Conservation (phyloP, 2,113 vertebrate genomes). For the Caranx ignobilis region DNA sequence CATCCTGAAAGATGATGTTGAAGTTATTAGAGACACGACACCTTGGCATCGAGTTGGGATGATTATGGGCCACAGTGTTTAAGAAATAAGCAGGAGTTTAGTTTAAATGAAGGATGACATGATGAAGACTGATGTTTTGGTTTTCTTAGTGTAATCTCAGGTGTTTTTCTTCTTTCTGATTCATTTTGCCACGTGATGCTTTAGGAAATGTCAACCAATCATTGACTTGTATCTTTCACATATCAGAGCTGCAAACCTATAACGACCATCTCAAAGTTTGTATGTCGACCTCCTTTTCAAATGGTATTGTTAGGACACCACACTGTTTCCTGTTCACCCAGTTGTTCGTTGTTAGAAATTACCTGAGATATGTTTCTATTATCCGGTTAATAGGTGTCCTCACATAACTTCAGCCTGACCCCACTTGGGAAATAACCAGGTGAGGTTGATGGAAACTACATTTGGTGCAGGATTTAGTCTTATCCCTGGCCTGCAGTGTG, state of each 20-base stretch:
- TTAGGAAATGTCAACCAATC: too few relatives aligned
- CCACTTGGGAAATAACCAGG: constrained; percentile 7
- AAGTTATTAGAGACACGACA: neutral
- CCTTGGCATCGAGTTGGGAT: neutral
- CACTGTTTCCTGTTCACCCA: neutral
- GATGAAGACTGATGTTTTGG: neutral
- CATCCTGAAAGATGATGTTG: too few relatives aligned
- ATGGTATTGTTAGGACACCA: neutral
- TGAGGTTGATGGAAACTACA: neutral
- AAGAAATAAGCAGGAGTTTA: neutral
- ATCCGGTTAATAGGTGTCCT: neutral
- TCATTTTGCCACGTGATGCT: too few relatives aligned
- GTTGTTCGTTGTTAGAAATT: neutral
- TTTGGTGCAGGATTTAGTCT: neutral
- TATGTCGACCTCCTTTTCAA: neutral
- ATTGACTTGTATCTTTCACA: neutral
- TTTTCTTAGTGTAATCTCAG: neutral
- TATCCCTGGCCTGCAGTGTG: neutral
- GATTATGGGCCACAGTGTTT: neutral
- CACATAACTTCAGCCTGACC: neutral
- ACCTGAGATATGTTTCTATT: neutral
- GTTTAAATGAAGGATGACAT: neutral
- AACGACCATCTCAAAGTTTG: neutral
- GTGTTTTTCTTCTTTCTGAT: neutral
- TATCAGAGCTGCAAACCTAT: neutral